phyloP scores from a whole-genome alignment of 2,113 vertebrate genomes.

The Bos javanicus region DNA sequence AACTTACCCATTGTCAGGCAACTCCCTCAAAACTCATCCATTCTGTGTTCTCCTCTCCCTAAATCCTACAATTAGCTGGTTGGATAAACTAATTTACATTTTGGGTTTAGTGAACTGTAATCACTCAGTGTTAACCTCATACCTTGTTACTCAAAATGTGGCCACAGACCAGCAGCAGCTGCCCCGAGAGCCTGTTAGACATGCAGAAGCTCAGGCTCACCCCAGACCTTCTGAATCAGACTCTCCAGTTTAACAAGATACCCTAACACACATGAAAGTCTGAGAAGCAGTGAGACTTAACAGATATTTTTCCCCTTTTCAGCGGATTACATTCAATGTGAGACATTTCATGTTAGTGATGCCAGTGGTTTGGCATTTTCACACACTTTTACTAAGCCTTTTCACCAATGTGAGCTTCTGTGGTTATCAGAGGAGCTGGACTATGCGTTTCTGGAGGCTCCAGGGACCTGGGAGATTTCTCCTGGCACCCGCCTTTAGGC shows the following conservation, averaged over 20 bases:
- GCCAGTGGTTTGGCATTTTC: background rate
- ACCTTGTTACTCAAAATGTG: background rate
- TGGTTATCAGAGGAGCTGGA: background rate
- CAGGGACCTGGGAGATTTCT: background rate
- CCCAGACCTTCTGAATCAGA: background rate
- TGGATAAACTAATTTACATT: background rate
- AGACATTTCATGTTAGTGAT: background rate
- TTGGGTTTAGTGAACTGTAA: background rate
- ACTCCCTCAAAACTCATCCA: background rate
- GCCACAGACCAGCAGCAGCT: background rate
- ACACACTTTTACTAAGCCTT: background rate
- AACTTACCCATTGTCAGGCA: background rate
- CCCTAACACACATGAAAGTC: background rate
- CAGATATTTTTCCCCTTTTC: background rate
- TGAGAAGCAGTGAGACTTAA: background rate
- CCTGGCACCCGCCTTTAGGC: background rate
- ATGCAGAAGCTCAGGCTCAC: background rate
- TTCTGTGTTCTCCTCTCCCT: background rate
- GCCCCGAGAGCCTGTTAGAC: background rate
- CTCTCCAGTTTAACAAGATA: background rate
- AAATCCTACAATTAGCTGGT: background rate
- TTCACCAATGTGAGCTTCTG: background rate
- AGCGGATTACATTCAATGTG: background rate
- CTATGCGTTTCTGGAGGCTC: background rate
- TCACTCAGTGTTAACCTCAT: background rate